Evolutionary conservation across 2,113 vertebrate species (phyloP).

Genomic region (Geococcyx californianus): DNA sequence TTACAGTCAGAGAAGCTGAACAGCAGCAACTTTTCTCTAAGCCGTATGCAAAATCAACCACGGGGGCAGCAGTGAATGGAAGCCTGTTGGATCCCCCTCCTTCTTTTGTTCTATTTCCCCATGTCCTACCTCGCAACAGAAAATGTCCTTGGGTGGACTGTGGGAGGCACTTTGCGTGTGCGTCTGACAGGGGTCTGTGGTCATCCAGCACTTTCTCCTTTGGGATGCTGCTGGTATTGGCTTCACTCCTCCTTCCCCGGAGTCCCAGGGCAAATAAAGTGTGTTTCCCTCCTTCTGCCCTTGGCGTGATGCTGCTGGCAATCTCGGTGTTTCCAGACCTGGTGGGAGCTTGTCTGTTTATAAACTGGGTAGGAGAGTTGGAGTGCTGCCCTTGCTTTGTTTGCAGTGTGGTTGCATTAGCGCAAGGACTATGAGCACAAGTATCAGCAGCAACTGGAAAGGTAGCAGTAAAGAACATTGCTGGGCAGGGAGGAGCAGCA

Average conservation of each 20-base stretch:
- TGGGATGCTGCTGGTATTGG: neutral
- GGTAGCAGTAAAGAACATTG: neutral
- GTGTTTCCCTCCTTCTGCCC: neutral
- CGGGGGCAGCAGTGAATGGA: accelerated
- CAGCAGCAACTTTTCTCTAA: neutral
- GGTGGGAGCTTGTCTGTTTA: neutral
- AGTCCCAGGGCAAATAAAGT: neutral
- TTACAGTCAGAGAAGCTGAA: neutral
- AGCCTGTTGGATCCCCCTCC: neutral
- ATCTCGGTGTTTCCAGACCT: neutral
- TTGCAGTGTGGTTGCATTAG: neutral
- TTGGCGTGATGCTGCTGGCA: neutral
- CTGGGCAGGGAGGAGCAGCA: conserved; percentile 13
- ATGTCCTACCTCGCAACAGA: neutral
- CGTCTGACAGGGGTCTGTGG: neutral
- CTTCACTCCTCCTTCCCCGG: accelerated
- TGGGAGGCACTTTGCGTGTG: accelerated
- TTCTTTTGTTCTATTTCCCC: neutral
- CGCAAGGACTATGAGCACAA: neutral
- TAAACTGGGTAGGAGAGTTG: neutral
- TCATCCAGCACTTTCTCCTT: neutral
- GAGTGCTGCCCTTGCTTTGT: neutral
- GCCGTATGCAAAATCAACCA: accelerated
- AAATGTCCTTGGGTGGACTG: neutral
- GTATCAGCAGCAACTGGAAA: neutral